phyloP scores from a whole-genome alignment of 1,140 invertebrate species.

The Panagrolaimus sp. region DNA sequence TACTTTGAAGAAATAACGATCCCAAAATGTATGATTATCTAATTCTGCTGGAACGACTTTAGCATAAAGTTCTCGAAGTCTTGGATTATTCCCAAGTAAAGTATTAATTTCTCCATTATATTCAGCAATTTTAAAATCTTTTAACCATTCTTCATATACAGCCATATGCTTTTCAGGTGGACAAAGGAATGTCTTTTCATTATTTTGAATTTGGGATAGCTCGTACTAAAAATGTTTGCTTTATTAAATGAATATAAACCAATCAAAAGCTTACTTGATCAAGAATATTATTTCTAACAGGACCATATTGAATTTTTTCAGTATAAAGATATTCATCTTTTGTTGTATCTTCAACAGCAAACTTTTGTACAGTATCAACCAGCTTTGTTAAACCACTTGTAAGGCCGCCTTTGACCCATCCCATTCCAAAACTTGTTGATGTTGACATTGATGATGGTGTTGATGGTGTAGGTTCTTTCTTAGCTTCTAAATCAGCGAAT shows the following conservation, averaged over 20 bases:
- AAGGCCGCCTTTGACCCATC: constrained; percentile 11
- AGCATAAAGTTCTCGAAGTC: constrained; percentile 43
- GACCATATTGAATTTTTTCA: constrained; percentile 26
- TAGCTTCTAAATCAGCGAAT: constrained; percentile 14
- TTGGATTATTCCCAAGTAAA: constrained; percentile 42
- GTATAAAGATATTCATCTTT: constrained; percentile 41
- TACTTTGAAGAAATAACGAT: constrained; percentile 52
- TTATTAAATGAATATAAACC: neutral
- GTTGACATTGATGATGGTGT: neutral
- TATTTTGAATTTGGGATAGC: constrained; percentile 46
- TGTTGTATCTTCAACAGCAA: constrained; percentile 50
- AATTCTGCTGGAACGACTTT: constrained; percentile 40
- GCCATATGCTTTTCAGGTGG: constrained; percentile 17
- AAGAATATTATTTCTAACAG: constrained; percentile 34
- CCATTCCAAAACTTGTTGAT: constrained; percentile 20
- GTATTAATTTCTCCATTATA: constrained; percentile 52
- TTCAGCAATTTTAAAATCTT: constrained; percentile 44
- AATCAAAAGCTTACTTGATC: constrained; percentile 37
- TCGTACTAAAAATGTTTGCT: constrained; percentile 25
- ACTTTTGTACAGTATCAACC: constrained; percentile 48
- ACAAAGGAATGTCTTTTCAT: constrained; percentile 39
- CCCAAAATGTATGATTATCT: constrained; percentile 50
- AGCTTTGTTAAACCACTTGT: constrained; percentile 42
- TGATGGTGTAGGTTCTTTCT: neutral
- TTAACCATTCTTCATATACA: constrained; percentile 37